Base-by-base conservation (phyloP, 2,113 vertebrate genomes). In the Ptilonorhynchus violaceus region DNA sequence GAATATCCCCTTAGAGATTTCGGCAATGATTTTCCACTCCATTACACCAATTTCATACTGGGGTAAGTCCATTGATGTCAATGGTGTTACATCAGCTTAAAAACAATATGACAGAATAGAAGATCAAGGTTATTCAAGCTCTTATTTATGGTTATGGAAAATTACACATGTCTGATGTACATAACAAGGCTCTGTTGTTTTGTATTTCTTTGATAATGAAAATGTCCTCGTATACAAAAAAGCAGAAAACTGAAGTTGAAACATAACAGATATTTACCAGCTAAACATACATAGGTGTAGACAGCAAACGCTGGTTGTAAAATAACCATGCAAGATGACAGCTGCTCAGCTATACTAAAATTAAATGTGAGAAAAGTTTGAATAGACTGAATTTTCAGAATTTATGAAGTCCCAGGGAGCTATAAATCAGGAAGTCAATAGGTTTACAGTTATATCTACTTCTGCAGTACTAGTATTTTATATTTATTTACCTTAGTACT, bases 1-100 rank as follows among this genome's bases (percentile, higher is more conserved):
- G 93, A 96, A 96, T 93, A 95, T 94, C 68, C 79, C 93, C 94
- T 94, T 92, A 70, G 96, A 97, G 96, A 95, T 95, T 96, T 97
- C 70, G 75, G 92, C 88, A 88, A 93, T 78, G 93, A 97, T 97
- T 97, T 96, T 97, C 96, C 95, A 97, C 96, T 93, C 94, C 93
- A 96, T 97, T 94, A 92, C 94, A 96, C 92, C 93, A 96, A 96
- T 96, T 96, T 96, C 96, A 96, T 96, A 96, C 90, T 95, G 95
- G 92, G 82, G 55, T 96, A 93, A 93, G 72, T 85, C 93, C 90
- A 93, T 95, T 96, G 96, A 97, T 96, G 96, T 95, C 96, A 95
- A 63, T 90, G 88, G 93, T 96, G 88, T 96, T 96, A 95, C 92
- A 95, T 93, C 93, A 97, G 75, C 75, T 92, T 93, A 95, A 92